Conservation (phyloP, 2,113 vertebrate species). For the Menidia beryllina region DNA sequence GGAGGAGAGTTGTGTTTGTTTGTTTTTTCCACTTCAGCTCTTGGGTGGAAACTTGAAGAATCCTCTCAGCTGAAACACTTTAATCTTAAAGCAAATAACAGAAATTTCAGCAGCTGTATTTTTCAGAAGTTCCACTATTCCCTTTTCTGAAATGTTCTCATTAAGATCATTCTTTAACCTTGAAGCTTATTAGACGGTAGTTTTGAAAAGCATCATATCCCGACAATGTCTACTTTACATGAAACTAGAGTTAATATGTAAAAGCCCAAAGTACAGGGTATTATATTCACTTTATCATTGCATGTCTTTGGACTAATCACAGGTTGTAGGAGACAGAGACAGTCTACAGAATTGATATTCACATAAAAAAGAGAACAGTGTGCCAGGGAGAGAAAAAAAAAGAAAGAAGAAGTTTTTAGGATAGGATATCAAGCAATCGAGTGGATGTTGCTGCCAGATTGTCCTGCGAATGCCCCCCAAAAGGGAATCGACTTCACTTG, state of each 20-base stretch:
- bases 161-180: no score
- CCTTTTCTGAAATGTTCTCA: no score
- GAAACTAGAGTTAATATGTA: background rate
- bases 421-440: background rate
- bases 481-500: background rate
- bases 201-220: background rate
- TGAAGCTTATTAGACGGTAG: background rate
- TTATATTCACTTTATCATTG: background rate
- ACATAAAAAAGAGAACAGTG: background rate
- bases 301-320: background rate
- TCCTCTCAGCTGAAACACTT: no score
- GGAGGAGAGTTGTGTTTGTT: accelerated
- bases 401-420: background rate
- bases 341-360: background rate
- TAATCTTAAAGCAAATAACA: no score
- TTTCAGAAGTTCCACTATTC: no score
- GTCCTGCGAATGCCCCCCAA: background rate
- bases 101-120: no score
- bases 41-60: no score
- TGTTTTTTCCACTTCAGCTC: no score
- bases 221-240: background rate
- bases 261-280: background rate
- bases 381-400: background rate
- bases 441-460: background rate
- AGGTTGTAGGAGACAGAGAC: background rate